Evolutionary conservation across 2,888 invertebrate genomes (phyloP), one percentile per base, ranked within the genome.

Genomic region (Quadriops clusia): DNA sequence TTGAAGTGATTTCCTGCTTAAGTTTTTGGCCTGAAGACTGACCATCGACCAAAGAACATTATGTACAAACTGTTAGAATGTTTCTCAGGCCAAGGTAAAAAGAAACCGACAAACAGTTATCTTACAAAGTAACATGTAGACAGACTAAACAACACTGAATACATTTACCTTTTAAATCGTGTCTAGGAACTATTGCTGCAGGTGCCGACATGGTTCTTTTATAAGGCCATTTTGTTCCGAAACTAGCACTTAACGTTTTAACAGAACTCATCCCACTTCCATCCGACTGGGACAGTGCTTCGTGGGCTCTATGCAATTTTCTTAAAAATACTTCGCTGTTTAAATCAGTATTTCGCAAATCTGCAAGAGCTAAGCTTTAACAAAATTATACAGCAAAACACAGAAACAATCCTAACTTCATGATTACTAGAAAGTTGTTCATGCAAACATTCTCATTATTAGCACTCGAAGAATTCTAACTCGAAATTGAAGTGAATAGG

Each of bases 191-290:
- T 64, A 85, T 79, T 29, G 82, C 79, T 24, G 86, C 84, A 6
- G 93, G 93, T 8, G 91, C 91, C 4, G 91, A 91, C 71, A 90
- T 85, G 26, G 91, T 90, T 37, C 93, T 65, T 60, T 93, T 89
- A 63, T 93, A 94, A 1, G 93, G 91, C 79, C 90, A 90, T 65
- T 93, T 94, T 25, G 82, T 79, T 32, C 85, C 87, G 51, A 91
- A 79, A 46, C 89, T 86, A 14, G 85, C 84, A 53, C 83, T 85
- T 30, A 91, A 63, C 0, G 90, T 84, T 60, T 84, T 78, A 43
- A 77, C 66, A 2, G 67, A 66, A 39, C 64, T 68, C 15, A 64
- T 45, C 3, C 68, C 70, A 35, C 70, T 72, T 10, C 75, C 74
- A 40, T 79, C 77, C 0, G 79, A 75, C 47, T 78, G 77, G 30